Evolutionary conservation across 2,888 invertebrate species (phyloP), one percentile per base, ranked within the genome.

Genomic region (Patella caerulea): DNA sequence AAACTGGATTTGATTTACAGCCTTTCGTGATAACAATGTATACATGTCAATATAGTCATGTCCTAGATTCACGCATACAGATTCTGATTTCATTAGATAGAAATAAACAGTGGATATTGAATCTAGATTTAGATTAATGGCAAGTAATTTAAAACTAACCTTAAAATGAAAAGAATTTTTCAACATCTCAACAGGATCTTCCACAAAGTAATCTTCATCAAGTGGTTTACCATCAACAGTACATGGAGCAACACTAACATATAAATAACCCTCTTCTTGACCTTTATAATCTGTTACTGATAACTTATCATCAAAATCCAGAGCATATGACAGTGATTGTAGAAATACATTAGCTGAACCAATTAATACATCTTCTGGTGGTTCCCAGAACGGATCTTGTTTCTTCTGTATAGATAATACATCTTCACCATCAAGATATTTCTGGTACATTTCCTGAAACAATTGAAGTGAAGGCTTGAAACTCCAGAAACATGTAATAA

Each of bases 381-480:
- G 91, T 81, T 92, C 92, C 92, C 92, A 92, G 84, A 92, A 92
- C 17, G 92, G 92, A 80, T 92, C 92, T 19, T 90, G 83, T 77
- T 91, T 91, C 73, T 88, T 86, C 3, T 88, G 82, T 34, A 90
- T 86, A 70, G 85, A 85, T 1, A 82, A 81, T 11, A 90, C 80
- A 76, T 91, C 87, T 75, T 91, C 91, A 14, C 91, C 91, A 81
- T 91, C 91, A 69, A 91, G 83, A 78, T 86, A 91, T 45, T 86
- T 84, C 83, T 91, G 90, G 79, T 92, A 92, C 85, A 91, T 83
- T 74, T 92, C 92, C 91, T 91, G 81, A 74, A 72, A 55, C 72
- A 17, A 3, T 15, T 52, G 2, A 56, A 24, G 55, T n/a, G 17
- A 7, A 15, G n/a, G 54, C 17, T 34, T 1, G 7, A 73, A n/a